Evolutionary conservation across 2,113 vertebrate species (phyloP).

Genomic region (Lampris incognitus): DNA sequence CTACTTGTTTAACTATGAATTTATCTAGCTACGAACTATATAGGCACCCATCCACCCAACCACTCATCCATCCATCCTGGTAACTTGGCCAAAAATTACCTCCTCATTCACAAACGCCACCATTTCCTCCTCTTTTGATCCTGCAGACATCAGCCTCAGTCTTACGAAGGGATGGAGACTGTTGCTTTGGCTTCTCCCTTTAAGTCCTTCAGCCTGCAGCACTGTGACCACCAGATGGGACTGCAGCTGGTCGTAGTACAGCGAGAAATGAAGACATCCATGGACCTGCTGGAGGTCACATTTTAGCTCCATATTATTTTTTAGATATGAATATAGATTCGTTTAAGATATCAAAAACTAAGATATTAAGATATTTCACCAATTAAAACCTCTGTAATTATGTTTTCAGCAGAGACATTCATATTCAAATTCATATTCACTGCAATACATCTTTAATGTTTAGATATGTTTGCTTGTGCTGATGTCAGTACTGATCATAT

Average conservation of each 20-base stretch:
- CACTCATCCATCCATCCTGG: background rate
- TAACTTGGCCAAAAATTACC: constrained; percentile 30
- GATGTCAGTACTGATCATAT: too few relatives aligned
- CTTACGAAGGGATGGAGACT: constrained; percentile 63
- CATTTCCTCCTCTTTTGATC: constrained; percentile 28
- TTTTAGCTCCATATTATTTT: too few relatives aligned
- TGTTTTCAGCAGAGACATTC: too few relatives aligned
- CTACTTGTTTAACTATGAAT: too few relatives aligned
- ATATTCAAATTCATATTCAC: too few relatives aligned
- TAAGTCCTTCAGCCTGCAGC: constrained; percentile 71
- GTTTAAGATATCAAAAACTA: too few relatives aligned
- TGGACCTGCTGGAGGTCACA: constrained; percentile 21
- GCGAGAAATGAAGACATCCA: constrained; percentile 74
- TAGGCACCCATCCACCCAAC: background rate
- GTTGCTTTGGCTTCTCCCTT: constrained; percentile 13
- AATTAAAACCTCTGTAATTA: too few relatives aligned
- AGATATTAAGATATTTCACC: too few relatives aligned
- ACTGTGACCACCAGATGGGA: constrained; percentile 74
- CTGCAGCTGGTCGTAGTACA: constrained; percentile 70
- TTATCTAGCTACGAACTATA: too few relatives aligned
- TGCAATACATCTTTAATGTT: too few relatives aligned
- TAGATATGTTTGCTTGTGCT: too few relatives aligned
- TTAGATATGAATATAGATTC: too few relatives aligned
- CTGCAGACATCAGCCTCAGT: constrained; percentile 69
- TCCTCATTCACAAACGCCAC: constrained; percentile 29